Conservation (phyloP, 2,888 invertebrate genomes). For the Cynaeus angustus region DNA sequence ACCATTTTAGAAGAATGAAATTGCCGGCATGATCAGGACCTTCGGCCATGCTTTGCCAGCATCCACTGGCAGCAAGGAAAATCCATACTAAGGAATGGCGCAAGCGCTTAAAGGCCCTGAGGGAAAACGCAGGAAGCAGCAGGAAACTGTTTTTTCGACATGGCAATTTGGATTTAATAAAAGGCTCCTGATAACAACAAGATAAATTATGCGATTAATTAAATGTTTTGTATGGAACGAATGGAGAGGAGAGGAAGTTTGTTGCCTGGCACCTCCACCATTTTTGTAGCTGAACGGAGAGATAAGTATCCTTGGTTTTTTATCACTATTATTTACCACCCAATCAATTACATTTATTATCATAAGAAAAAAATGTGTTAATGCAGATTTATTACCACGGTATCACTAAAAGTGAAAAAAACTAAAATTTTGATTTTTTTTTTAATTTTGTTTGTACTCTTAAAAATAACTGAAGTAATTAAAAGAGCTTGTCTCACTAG, state of each 20-base stretch:
- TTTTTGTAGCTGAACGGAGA: neutral
- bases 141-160: conserved; percentile 33
- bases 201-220: neutral
- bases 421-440: too few species aligned
- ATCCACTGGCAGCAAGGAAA: conserved; percentile 53
- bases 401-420: too few species aligned
- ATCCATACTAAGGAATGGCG: conserved; percentile 55
- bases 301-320: too few species aligned
- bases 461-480: too few species aligned
- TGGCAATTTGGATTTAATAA: neutral
- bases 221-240: too few species aligned
- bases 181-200: neutral
- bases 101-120: conserved; percentile 48
- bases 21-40: conserved; percentile 58
- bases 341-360: too few species aligned
- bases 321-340: too few species aligned
- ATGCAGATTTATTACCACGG: too few species aligned
- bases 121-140: conserved; percentile 9
- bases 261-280: conserved; percentile 42
- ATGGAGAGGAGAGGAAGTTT: neutral
- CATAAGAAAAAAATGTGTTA: too few species aligned
- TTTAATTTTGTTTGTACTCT: too few species aligned
- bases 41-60: conserved; percentile 49
- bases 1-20: conserved; percentile 61
- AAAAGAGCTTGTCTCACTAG: too few species aligned